phyloP scores from a whole-genome alignment of 2,113 vertebrate genomes.

The Nettapus auritus region DNA sequence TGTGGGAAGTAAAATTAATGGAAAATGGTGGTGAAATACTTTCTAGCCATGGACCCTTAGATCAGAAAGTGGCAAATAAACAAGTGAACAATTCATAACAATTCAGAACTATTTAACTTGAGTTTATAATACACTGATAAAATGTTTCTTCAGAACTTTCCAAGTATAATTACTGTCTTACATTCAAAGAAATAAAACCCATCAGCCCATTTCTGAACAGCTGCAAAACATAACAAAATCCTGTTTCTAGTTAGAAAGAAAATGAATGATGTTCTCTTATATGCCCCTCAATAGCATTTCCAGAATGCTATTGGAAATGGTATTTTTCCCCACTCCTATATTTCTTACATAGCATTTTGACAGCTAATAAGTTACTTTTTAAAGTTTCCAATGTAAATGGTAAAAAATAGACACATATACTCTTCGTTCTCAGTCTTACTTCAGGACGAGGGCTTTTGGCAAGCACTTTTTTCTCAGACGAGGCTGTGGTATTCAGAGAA shows the following conservation, averaged over 20 bases:
- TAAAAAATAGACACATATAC: not conserved
- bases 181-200: not conserved
- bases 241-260: not conserved
- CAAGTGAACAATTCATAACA: not conserved
- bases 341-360: not conserved
- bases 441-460: constrained; percentile 55
- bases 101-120: not conserved
- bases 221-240: not conserved
- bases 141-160: not conserved
- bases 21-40: constrained; percentile 49
- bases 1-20: constrained; percentile 49
- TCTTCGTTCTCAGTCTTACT: constrained; percentile 40
- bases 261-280: not conserved
- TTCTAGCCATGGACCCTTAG: constrained; percentile 67
- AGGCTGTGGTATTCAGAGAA: constrained; percentile 27
- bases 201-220: not conserved
- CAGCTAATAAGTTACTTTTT: not conserved
- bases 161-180: not conserved
- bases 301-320: not conserved
- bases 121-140: not conserved
- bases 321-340: not conserved
- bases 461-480: constrained; percentile 8
- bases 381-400: not conserved
- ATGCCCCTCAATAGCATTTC: not conserved
- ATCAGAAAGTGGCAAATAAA: not conserved